phyloP scores from a whole-genome alignment of 2,888 invertebrate species.

The Galerucella nymphaeae region DNA sequence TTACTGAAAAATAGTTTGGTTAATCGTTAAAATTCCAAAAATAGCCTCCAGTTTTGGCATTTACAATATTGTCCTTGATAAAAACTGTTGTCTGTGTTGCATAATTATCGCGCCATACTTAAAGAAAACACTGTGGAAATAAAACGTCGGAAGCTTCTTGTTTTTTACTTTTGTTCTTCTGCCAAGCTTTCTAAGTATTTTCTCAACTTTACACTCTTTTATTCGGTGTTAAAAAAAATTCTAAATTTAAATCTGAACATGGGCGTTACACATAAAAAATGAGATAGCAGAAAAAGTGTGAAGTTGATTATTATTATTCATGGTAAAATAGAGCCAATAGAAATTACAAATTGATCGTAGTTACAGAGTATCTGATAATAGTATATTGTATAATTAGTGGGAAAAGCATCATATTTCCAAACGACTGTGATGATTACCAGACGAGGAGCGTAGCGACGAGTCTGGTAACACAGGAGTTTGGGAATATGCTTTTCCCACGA shows the following conservation, averaged over 20 bases:
- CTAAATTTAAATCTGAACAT: background rate
- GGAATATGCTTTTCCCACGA: too few species aligned
- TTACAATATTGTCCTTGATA: background rate
- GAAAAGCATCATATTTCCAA: too few species aligned
- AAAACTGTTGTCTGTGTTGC: background rate
- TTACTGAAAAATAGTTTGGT: background rate
- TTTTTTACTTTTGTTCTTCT: background rate
- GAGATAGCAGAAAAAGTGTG: too few species aligned
- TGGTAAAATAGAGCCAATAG: too few species aligned
- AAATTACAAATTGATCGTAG: too few species aligned
- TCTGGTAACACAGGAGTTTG: too few species aligned
- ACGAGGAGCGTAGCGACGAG: too few species aligned
- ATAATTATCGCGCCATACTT: background rate
- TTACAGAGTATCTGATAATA: too few species aligned
- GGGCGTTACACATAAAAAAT: background rate
- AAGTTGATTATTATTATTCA: too few species aligned
- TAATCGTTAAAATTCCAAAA: background rate
- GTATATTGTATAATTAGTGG: too few species aligned
- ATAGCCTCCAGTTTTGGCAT: background rate
- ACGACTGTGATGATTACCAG: too few species aligned
- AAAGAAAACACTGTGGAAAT: background rate
- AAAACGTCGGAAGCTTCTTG: background rate
- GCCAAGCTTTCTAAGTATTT: background rate
- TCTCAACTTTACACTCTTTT: slow-evolving; percentile 5
- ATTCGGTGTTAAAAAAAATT: background rate